These are phyloP conservation scores for Mesocricetus auratus DNA, from an alignment of 2,113 vertebrate species.

Conservation along the genomic window DNA sequence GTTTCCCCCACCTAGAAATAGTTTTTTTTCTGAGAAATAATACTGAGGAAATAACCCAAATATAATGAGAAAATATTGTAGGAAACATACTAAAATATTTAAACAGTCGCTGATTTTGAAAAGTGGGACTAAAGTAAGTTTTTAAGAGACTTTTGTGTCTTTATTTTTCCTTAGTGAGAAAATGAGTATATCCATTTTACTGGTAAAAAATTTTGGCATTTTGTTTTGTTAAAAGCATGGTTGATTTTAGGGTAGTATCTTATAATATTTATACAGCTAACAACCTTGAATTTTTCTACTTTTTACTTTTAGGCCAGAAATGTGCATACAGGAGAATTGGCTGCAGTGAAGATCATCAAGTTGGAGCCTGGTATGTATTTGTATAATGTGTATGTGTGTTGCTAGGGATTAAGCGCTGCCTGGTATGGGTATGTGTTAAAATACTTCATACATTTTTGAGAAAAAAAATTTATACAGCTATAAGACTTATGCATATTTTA, in stretches of 20 bases:
- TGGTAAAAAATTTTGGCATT: slow-evolving; percentile 29
- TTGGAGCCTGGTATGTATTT: slow-evolving; percentile 95
- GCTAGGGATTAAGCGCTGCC: slow-evolving; percentile 67
- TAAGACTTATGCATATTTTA: not conserved
- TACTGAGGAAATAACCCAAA: slow-evolving; percentile 19
- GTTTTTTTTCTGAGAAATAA: not conserved
- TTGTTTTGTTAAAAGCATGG: slow-evolving; percentile 46
- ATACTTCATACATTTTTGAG: slow-evolving; percentile 47
- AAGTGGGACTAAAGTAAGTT: not conserved
- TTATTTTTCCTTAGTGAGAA: slow-evolving; percentile 68
- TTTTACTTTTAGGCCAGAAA: slow-evolving; percentile 94
- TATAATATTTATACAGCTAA: slow-evolving; percentile 54
- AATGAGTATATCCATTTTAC: slow-evolving; percentile 43
- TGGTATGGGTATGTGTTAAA: slow-evolving; percentile 90
- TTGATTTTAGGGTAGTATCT: slow-evolving; percentile 32
- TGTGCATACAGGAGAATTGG: slow-evolving; percentile 95
- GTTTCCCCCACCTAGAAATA: not conserved
- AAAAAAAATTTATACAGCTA: slow-evolving; percentile 20
- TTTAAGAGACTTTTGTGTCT: not conserved
- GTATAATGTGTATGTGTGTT: not conserved
- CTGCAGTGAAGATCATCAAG: slow-evolving; percentile 99
- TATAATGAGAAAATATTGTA: slow-evolving; percentile 42
- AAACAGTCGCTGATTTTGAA: not conserved
- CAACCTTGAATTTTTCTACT: slow-evolving; percentile 59
- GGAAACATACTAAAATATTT: not conserved